Evolutionary conservation across 1,140 invertebrate genomes (phyloP), one percentile per base, ranked within the genome.

Genomic region (Aradophagus sp.): DNA sequence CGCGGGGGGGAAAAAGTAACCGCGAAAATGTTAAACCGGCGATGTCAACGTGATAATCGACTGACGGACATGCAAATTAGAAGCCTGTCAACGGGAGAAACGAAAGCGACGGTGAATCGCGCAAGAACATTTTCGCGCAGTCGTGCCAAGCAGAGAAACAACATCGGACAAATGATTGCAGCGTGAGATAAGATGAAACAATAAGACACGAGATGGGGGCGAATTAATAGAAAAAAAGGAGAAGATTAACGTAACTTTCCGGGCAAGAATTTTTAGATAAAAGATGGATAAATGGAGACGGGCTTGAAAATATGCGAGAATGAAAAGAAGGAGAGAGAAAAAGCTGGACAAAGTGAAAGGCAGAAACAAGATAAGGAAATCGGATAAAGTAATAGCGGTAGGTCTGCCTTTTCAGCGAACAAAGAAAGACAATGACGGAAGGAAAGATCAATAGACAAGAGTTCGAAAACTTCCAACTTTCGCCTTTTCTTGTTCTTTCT

Each of bases 21-120:
- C 4, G 8, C 14, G 53, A 14, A 13, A 36, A 15, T 15, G 52
- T 36, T 29, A 47, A 48, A 13, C 34, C 16, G 35, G 26, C 23
- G 32, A 41, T 48, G 58, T 52, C 44, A 48, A 61, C 56, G 14
- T 35, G 29, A 42, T 50, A 50, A 47, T 61, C 44, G 56, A 61
- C 56, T 62, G 45, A 61, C 36, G 16, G 47, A 44, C 39, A 45
- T 52, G 58, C 58, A 52, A 62, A 62, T 53, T 52, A 42, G 23
- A 23, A 44, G 20, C 34, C 11, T 23, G 58, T 35, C 47, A 31
- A 29, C 14, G 7, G 11, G 15, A 26, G 11, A n/a, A 45, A 34
- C 27, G 56, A 36, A 35, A 31, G 15, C 4, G 17, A 17, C 1
- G 29, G 5, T 23, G 19, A 53, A n/a, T 13, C 19, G 8, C 7